These are phyloP conservation scores for Zhuqinia jingwanae DNA, from an alignment of 2,888 invertebrate species.

Conservation along the genomic window DNA sequence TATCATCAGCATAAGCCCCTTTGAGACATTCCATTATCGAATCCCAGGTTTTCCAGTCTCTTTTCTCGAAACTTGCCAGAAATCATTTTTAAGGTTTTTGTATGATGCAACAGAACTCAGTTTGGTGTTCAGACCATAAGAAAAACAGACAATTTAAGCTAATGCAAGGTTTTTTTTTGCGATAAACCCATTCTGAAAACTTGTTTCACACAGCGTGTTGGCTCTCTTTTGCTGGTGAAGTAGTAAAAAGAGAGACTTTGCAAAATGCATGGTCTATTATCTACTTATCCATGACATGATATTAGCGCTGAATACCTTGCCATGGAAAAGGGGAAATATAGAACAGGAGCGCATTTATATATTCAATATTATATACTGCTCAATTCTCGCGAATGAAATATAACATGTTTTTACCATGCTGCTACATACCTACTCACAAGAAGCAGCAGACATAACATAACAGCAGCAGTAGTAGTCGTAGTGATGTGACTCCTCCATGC, in stretches of 20 bases:
- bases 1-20: no score
- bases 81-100: no score
- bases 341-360: no score
- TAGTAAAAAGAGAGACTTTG: slow-evolving; percentile 24
- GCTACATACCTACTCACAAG: not conserved
- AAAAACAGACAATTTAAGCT: not conserved
- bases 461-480: not conserved
- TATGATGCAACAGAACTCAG: no score
- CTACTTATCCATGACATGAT: slow-evolving; percentile 19
- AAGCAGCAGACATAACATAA: not conserved
- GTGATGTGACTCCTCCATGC: slow-evolving; percentile 8
- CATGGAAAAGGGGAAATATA: slow-evolving; percentile 26
- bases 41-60: no score
- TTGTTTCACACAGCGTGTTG: slow-evolving; percentile 19
- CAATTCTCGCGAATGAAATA: not conserved
- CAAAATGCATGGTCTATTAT: slow-evolving; percentile 43
- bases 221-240: slow-evolving; percentile 5
- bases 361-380: no score
- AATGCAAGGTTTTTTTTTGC: not conserved
- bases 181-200: not conserved
- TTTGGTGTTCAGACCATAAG: not conserved
- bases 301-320: slow-evolving; percentile 21
- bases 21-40: no score
- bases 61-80: no score
- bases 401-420: not conserved